phyloP scores from a whole-genome alignment of 2,113 vertebrate species.

The Holacanthus passer region DNA sequence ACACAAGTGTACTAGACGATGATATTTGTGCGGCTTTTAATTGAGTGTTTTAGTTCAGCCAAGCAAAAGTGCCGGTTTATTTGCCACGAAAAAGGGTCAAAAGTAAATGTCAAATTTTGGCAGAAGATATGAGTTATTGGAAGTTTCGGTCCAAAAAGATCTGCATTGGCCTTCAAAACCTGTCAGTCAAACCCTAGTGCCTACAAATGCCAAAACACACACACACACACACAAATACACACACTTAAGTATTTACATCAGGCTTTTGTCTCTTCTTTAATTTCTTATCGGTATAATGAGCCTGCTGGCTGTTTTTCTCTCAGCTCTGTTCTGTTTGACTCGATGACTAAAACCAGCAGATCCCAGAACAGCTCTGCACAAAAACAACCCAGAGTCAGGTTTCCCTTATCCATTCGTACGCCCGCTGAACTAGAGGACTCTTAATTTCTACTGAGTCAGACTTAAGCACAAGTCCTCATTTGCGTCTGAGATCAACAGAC shows the following conservation, averaged over 20 bases:
- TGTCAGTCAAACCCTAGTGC: constrained; percentile 71
- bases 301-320: constrained; percentile 29
- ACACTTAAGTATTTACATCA: not conserved
- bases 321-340: constrained; percentile 29
- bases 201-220: constrained; percentile 63
- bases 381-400: not conserved
- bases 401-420: constrained; percentile 9
- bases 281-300: constrained; percentile 8
- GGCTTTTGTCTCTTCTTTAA: constrained; percentile 8
- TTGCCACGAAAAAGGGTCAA: constrained; percentile 19
- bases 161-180: constrained; percentile 59
- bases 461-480: constrained; percentile 75
- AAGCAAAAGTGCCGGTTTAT: constrained; percentile 20
- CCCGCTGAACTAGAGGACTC: constrained; percentile 35
- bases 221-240: constrained; percentile 23
- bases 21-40: not conserved
- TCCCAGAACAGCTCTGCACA: constrained; percentile 54
- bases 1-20: not conserved
- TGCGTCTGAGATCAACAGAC: constrained; percentile 39
- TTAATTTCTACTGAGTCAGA: constrained; percentile 53
- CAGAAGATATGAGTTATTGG: constrained; percentile 18
- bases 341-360: constrained; percentile 53
- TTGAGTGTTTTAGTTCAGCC: constrained; percentile 11
- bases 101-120: constrained; percentile 31
- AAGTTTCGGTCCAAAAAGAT: constrained; percentile 44